Evolutionary conservation across 2,113 vertebrate genomes (phyloP).

Genomic region (Psilopogon haemacephalus): DNA sequence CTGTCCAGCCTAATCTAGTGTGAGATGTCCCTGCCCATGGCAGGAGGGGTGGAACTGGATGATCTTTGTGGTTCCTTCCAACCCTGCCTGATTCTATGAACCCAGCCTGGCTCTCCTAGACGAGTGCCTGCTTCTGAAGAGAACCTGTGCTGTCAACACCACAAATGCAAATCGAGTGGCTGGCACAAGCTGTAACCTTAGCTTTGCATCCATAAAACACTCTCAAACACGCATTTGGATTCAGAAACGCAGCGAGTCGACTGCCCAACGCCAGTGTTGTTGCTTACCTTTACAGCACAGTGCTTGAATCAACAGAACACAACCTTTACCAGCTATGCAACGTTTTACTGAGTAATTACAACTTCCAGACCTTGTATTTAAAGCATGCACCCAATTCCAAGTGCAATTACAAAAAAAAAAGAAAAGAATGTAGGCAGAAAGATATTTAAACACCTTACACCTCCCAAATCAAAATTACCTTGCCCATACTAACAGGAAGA

Average conservation of each 20-base stretch:
- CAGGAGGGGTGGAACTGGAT: too few relatives aligned
- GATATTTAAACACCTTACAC: background rate
- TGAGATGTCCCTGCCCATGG: too few relatives aligned
- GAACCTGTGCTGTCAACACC: background rate
- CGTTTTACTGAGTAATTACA: slow-evolving; percentile 56
- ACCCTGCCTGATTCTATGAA: too few relatives aligned
- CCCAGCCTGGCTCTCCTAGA: background rate
- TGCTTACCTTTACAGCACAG: background rate
- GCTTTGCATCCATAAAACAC: background rate
- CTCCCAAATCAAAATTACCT: background rate
- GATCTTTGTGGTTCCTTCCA: too few relatives aligned
- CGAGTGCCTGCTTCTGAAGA: background rate
- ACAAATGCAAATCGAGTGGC: background rate
- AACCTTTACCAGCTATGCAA: background rate
- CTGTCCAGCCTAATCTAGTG: too few relatives aligned
- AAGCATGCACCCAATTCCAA: background rate
- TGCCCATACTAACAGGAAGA: background rate
- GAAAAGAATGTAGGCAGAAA: background rate
- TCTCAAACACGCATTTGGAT: background rate
- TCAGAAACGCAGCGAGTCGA: background rate
- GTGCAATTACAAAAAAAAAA: slow-evolving; percentile 16
- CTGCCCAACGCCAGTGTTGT: background rate
- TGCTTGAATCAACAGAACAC: slow-evolving; percentile 15
- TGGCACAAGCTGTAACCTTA: background rate
- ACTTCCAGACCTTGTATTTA: slow-evolving; percentile 12